Evolutionary conservation across 2,888 invertebrate genomes (phyloP), one percentile per base, ranked within the genome.

Genomic region (Xylophagus ater): DNA sequence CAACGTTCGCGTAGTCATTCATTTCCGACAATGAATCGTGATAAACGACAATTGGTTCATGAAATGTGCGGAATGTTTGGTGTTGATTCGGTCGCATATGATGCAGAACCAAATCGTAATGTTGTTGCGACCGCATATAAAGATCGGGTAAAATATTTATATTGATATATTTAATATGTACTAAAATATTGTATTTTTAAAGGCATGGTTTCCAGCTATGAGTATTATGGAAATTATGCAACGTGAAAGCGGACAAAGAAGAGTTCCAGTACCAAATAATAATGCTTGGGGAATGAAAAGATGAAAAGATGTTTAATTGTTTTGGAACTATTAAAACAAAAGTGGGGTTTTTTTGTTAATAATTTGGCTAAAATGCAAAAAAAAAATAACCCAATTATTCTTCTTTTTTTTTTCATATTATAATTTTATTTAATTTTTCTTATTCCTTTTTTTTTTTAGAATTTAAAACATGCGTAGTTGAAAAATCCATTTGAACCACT

Each of bases 11-110:
- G 83, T 2, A 80, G 83, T 50, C 82, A 87, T 60, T 86, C 90
- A 8, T 96, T 96, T 63, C 86, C 87, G 13, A 79, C 84, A 2
- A 93, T 94, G 92, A 93, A 90, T 63, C 73, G 85, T 30, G 88
- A 89, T 52, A 92, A 93, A 62, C 73, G 96, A 2, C 83, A 85
- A 33, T 78, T 94, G 54, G 78, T 97, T 8, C 94, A 96, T 65
- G 96, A 97, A 60, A 76, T 90, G 60, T 90, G 90, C 52, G 87
- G 89, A 55, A 87, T 87, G 65, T 97, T 96, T 68, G 93, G 93
- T 26, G 85, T 92, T 52, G 84, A 89, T 55, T 87, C 92, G 47
- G 83, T 86, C 42, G 90, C 93, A 15, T 94, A 93, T 60, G 97
- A 97, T 67, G 80, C 81, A 14, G 94, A 94, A 58, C 96, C 96